Conservation (phyloP, 2,113 vertebrate genomes). For the Erinaceus europaeus region DNA sequence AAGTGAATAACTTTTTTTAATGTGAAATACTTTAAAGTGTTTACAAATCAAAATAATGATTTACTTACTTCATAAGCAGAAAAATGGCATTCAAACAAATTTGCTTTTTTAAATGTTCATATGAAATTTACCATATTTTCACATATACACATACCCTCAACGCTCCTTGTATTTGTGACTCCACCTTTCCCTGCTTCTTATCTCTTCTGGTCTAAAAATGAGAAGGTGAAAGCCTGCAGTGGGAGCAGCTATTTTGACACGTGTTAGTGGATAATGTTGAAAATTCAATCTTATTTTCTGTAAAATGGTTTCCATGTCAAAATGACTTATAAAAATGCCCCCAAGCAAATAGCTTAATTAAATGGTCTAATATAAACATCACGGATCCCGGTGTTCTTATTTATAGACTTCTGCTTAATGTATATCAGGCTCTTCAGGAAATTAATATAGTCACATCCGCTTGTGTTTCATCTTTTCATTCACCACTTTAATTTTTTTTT, state of each 20-base stretch:
- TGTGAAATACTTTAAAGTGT: not conserved
- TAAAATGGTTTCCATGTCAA: slow-evolving; percentile 22
- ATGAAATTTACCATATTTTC: too few relatives aligned
- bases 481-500: not conserved
- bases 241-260: not conserved
- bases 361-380: not conserved
- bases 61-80: too few relatives aligned
- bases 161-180: not conserved
- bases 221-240: too few relatives aligned
- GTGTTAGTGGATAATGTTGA: not conserved
- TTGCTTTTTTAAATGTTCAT: too few relatives aligned
- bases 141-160: too few relatives aligned
- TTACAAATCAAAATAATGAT: not conserved
- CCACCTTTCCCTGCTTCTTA: not conserved
- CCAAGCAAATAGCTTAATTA: slow-evolving; percentile 9
- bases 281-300: slow-evolving; percentile 21
- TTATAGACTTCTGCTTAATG: not conserved
- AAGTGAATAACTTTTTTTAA: too few relatives aligned
- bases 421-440: too few relatives aligned
- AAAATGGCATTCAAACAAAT: too few relatives aligned
- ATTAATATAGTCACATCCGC: not conserved
- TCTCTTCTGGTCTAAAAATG: not conserved
- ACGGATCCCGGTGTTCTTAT: not conserved
- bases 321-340: slow-evolving; percentile 22
- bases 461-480: not conserved